Evolutionary conservation across 64 coral and sea anemone species (phyloP).

Genomic region (Stichodactyla mertensii): DNA sequence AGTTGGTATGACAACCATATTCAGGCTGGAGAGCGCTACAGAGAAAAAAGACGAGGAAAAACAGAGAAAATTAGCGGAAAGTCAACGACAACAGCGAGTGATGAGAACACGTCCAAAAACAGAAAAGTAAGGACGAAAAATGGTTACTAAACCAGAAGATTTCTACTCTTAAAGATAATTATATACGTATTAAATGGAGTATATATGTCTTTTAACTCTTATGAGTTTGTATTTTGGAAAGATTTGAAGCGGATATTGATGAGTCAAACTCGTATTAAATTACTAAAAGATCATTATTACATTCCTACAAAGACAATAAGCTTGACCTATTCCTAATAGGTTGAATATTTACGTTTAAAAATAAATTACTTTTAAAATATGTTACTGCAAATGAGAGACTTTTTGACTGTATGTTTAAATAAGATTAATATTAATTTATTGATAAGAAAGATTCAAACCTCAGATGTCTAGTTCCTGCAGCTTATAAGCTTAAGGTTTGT

Average conservation of each 20-base stretch:
- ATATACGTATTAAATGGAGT: neutral
- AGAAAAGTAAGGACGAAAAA: neutral
- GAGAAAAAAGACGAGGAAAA: conserved; percentile 59
- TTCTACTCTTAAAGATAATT: neutral
- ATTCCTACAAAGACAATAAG: too few relatives aligned
- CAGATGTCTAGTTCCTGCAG: too few relatives aligned
- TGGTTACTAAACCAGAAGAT: neutral
- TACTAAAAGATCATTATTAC: too few relatives aligned
- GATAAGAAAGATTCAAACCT: too few relatives aligned
- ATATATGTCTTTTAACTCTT: neutral
- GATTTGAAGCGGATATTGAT: neutral
- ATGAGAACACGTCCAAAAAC: conserved; percentile 20
- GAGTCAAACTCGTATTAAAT: too few relatives aligned
- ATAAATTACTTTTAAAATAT: too few relatives aligned
- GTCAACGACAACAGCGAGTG: conserved; percentile 12
- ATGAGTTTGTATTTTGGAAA: neutral
- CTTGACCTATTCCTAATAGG: too few relatives aligned
- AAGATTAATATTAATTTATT: too few relatives aligned
- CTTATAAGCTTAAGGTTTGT: too few relatives aligned
- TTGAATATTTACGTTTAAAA: too few relatives aligned
- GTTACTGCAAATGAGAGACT: too few relatives aligned
- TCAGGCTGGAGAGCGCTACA: conserved; percentile 47
- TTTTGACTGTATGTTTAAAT: too few relatives aligned
- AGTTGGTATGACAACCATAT: conserved; percentile 57
- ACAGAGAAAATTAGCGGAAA: conserved; percentile 27